Base-by-base conservation (phyloP, 2,113 vertebrate species). In the Ovibos moschatus region DNA sequence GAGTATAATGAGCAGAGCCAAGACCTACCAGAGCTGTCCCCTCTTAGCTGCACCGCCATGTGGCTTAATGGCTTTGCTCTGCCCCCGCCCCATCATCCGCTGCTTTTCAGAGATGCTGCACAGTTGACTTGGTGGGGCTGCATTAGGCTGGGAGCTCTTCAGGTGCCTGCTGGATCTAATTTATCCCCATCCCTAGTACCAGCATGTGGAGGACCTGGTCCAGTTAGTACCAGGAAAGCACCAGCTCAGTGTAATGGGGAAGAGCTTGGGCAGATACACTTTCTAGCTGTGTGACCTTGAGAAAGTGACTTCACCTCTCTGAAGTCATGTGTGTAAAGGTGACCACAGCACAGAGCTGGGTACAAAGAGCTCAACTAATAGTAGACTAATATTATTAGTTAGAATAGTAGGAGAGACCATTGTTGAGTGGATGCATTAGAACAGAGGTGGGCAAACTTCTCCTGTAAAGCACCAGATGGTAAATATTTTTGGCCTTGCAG, bases 401-500 rank as follows among this genome's bases (percentile, higher is more conserved):
- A 33, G 6, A 53, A 50, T 57, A 74, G 58, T 2, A 51, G 58
- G 16, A 67, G 67, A 96, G 76, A 43, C 43, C 10, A n/a, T 78
- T 50, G 12, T 79, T n/a, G 67, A 53, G 25, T n/a, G 87, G 78
- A 53, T 76, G 13, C 36, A 23, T 82, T 85, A 81, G 81, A 92
- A 78, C 51, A 82, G 30, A 40, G 92, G 21, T n/a, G 0, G 4
- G 58, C 76, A 74, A 40, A 40, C 40, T 50, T 74, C 50, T 83
- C 82, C 76, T 83, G 16, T 92, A 51, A 95, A 83, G 27, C 74
- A 62, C 81, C 12, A 19, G 85, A 82, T 33, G 62, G 67, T 36
- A 76, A 85, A 86, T 88, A 93, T 60, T 81, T 97, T 86, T 50
- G 87, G 23, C 43, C 17, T 89, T 97, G 93, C 27, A 40, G n/a